Percentiles rank a stretch among this genome's conserved stretches.
phyloP scores from a whole-genome alignment of 2,888 invertebrate genomes.

The Synanthedon formicaeformis region DNA sequence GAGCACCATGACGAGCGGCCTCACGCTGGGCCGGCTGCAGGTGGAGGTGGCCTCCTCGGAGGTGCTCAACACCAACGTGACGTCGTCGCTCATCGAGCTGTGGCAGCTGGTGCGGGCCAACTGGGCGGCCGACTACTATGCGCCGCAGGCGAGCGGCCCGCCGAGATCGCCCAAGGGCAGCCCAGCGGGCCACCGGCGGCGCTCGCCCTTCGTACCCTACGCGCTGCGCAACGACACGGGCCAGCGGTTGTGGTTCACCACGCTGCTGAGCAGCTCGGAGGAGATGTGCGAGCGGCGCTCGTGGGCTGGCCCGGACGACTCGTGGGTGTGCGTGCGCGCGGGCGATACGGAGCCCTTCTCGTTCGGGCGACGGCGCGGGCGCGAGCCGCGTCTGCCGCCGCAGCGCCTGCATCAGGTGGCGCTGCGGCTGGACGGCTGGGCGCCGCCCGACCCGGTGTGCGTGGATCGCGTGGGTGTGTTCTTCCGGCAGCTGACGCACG shows the following conservation, averaged over 20 bases:
- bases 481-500: conserved; percentile 74
- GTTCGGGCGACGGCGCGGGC: conserved; percentile 79
- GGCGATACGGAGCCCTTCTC: conserved; percentile 87
- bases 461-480: conserved; percentile 96
- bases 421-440: conserved; percentile 92
- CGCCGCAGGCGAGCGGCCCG: conserved; percentile 35
- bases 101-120: conserved; percentile 83
- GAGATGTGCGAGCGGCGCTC: conserved; percentile 30
- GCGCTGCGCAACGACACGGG: conserved; percentile 94
- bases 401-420: conserved; percentile 87
- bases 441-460: conserved; percentile 86
- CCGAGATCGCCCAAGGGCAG: conserved; percentile 56
- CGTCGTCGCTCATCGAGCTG: conserved; percentile 87
- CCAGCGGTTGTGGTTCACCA: conserved; percentile 85
- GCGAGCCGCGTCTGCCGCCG: conserved; percentile 79
- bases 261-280: conserved; percentile 79
- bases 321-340: conserved; percentile 80
- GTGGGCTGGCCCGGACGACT: conserved; percentile 53
- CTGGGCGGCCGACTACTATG: conserved; percentile 87
- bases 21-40: conserved; percentile 73
- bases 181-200: conserved; percentile 75
- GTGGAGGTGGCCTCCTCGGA: conserved; percentile 76
- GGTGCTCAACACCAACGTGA: conserved; percentile 87
- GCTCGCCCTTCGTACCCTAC: conserved; percentile 95
- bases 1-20: conserved; percentile 68